Evolutionary conservation across 2,113 vertebrate genomes (phyloP).

Genomic region (Sisor rabdophorus): DNA sequence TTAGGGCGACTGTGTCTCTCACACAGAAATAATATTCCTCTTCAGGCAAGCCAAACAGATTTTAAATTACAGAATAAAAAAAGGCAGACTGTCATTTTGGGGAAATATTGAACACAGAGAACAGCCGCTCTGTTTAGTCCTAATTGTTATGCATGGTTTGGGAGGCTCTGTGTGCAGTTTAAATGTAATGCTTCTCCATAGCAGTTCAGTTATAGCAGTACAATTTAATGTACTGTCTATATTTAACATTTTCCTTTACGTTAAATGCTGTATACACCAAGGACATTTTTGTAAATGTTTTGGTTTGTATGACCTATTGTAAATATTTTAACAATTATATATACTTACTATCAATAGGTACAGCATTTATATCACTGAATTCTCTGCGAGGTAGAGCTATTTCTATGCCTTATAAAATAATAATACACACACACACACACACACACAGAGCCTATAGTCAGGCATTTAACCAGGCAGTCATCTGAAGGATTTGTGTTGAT

Average conservation of each 20-base stretch:
- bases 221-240: neutral
- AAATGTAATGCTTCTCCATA: slow-evolving; percentile 23
- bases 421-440: neutral
- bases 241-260: slow-evolving; percentile 13
- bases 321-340: neutral
- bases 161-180: slow-evolving; percentile 30
- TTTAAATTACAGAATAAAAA: slow-evolving; percentile 72
- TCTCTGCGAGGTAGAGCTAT: slow-evolving; percentile 8
- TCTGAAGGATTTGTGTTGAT: slow-evolving; percentile 38
- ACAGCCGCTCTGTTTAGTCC: slow-evolving; percentile 52
- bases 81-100: slow-evolving; percentile 62
- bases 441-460: neutral
- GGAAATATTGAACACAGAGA: slow-evolving; percentile 57
- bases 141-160: slow-evolving; percentile 45
- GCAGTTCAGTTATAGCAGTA: no score
- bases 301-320: neutral
- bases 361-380: neutral
- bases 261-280: neutral
- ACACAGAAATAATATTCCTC: slow-evolving; percentile 69
- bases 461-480: slow-evolving; percentile 36
- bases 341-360: neutral
- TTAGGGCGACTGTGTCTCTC: slow-evolving; percentile 66
- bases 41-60: slow-evolving; percentile 71
- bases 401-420: neutral
- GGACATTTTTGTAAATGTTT: slow-evolving; percentile 3